Evolutionary conservation across 2,888 invertebrate genomes (phyloP).

Genomic region (Agrenia bidenticulata): DNA sequence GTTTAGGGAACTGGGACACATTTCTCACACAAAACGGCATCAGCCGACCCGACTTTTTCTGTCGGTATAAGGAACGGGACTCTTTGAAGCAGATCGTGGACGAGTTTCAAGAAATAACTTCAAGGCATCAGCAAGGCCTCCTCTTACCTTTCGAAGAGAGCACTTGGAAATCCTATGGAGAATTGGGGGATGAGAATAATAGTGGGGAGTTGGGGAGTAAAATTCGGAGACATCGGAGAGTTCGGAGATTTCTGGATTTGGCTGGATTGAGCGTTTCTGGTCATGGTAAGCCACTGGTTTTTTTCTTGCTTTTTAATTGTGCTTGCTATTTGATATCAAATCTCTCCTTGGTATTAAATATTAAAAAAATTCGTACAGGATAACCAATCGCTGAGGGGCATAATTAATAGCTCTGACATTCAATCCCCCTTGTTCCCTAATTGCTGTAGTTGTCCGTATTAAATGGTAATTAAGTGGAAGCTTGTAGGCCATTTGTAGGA

Average conservation of each 20-base stretch:
- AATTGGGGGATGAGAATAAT: slow-evolving; percentile 2
- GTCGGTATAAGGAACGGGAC: slow-evolving; percentile 43
- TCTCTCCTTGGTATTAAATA: no score
- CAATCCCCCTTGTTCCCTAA: no score
- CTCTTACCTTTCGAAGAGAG: slow-evolving; percentile 19
- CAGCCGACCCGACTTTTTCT: slow-evolving; percentile 42
- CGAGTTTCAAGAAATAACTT: slow-evolving; percentile 44
- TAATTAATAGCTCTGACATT: no score
- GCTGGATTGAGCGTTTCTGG: slow-evolving; percentile 23
- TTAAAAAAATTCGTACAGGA: no score
- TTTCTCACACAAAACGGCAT: slow-evolving; percentile 42
- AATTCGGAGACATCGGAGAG: not conserved
- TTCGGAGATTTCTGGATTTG: not conserved
- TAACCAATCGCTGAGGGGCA: no score
- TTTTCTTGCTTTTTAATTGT: no score
- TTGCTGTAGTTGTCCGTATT: no score
- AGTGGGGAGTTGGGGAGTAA: slow-evolving; percentile 1
- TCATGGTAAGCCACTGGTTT: not conserved
- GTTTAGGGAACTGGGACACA: slow-evolving; percentile 44
- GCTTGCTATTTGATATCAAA: no score
- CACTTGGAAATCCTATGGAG: not conserved
- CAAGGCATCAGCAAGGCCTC: slow-evolving; percentile 42
- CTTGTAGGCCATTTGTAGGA: no score
- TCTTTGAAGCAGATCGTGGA: slow-evolving; percentile 44
- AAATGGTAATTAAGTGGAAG: no score